These are phyloP conservation scores for Erpetoichthys calabaricus DNA, from an alignment of 2,797 vertebrate species.

Conservation along the genomic window DNA sequence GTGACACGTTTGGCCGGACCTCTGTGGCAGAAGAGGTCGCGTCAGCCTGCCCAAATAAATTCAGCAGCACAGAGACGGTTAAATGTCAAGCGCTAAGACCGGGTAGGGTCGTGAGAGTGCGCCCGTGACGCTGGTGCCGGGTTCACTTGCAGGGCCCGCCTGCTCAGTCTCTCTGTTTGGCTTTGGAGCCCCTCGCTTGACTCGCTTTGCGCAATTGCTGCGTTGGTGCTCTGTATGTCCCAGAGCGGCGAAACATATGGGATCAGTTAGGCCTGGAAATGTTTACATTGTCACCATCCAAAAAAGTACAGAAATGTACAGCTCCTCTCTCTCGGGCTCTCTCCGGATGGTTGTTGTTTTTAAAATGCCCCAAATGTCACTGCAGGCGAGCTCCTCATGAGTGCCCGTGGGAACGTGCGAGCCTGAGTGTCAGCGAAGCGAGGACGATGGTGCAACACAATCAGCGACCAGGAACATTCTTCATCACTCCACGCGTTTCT, in stretches of 20 bases:
- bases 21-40: neutral
- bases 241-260: constrained; percentile 27
- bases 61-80: constrained; percentile 10
- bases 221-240: constrained; percentile 7
- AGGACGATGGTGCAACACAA: too few species aligned
- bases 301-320: neutral
- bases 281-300: constrained; percentile 25
- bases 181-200: constrained; percentile 1
- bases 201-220: constrained; percentile 12
- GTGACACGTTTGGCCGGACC: constrained; percentile 17
- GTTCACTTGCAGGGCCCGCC: neutral
- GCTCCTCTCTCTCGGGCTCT: too few species aligned
- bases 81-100: constrained; percentile 24
- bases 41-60: constrained; percentile 7
- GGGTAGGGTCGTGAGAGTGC: constrained; percentile 14
- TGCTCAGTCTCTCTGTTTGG: constrained; percentile 8
- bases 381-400: too few species aligned
- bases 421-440: too few species aligned
- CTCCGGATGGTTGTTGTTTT: constrained; percentile 19
- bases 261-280: constrained; percentile 32
- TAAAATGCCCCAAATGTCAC: too few species aligned
- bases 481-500: too few species aligned
- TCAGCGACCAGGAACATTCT: too few species aligned
- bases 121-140: constrained; percentile 16
- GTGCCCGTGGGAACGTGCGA: too few species aligned